phyloP scores from a whole-genome alignment of 2,113 vertebrate genomes.

The Craseonycteris thonglongyai region DNA sequence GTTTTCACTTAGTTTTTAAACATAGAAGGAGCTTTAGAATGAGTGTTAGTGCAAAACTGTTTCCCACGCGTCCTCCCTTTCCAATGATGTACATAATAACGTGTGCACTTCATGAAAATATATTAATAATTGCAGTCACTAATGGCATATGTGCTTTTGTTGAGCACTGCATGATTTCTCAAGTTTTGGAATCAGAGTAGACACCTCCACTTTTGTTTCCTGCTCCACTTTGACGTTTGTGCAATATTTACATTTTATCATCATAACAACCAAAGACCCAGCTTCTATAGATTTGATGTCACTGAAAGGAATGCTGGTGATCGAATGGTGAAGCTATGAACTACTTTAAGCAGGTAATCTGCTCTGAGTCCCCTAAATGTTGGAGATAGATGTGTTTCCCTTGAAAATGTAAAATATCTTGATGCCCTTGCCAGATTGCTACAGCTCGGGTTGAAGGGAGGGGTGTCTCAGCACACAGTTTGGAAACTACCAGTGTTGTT shows the following conservation, averaged over 20 bases:
- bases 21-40: background rate
- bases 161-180: background rate
- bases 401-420: background rate
- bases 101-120: background rate
- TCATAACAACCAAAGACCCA: background rate
- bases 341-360: background rate
- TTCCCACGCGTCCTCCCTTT: background rate
- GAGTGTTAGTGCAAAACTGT: background rate
- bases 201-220: background rate
- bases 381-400: background rate
- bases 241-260: background rate
- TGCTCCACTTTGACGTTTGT: background rate
- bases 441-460: rapidly evolving
- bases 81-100: background rate
- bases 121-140: background rate
- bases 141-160: background rate
- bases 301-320: background rate
- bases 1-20: background rate
- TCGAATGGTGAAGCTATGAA: background rate
- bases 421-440: background rate
- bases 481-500: background rate
- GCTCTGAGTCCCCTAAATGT: background rate
- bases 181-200: background rate
- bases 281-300: background rate
- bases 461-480: background rate